phyloP scores from a whole-genome alignment of 2,888 invertebrate genomes.

The Drosophila tripunctata region DNA sequence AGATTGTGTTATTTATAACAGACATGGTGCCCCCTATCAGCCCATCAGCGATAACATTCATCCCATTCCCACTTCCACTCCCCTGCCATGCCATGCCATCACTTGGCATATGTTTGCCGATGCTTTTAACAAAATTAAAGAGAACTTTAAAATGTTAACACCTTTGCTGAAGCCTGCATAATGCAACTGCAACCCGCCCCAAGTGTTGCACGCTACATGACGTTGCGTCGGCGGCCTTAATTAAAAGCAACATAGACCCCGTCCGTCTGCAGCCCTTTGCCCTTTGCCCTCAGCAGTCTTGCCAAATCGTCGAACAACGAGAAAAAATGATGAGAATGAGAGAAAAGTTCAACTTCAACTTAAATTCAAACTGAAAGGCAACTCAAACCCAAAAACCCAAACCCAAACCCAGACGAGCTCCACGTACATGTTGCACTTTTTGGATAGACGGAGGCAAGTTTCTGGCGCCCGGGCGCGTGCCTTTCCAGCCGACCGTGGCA shows the following conservation, averaged over 20 bases:
- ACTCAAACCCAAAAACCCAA: conserved; percentile 52
- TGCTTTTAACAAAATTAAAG: conserved; percentile 69
- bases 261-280: not conserved
- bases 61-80: not conserved
- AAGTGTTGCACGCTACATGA: conserved; percentile 41
- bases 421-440: conserved; percentile 65
- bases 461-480: conserved; percentile 42
- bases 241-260: conserved; percentile 71
- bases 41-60: not conserved
- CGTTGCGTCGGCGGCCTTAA: conserved; percentile 61
- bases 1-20: conserved; percentile 79
- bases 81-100: not conserved
- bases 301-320: conserved; percentile 24
- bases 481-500: conserved; percentile 69
- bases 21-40: not conserved
- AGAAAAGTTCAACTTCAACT: conserved; percentile 49
- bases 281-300: not conserved
- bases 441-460: conserved; percentile 44
- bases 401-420: conserved; percentile 25
- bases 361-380: conserved; percentile 62
- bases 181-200: conserved; percentile 18
- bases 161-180: conserved; percentile 57
- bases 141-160: conserved; percentile 71
- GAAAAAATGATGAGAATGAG: not conserved
- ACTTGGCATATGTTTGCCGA: conserved; percentile 42